Evolutionary conservation across 2,113 vertebrate genomes (phyloP), one percentile per base, ranked within the genome.

Genomic region (Phalacrocorax pelagicus): DNA sequence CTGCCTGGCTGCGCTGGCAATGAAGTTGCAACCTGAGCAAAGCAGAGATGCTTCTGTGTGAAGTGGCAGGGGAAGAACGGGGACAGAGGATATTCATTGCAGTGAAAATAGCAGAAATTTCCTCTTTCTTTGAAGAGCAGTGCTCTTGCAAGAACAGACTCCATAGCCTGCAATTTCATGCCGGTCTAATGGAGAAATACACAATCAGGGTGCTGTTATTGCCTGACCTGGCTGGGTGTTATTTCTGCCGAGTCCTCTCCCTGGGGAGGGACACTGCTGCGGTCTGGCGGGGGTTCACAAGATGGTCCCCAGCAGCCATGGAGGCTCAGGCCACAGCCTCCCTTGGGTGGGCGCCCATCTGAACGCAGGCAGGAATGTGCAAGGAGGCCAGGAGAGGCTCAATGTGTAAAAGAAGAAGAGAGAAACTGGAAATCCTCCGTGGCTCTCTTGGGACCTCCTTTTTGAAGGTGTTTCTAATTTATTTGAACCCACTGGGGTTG

Each of bases 251-350:
- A 32, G 29, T 6, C 34, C 38, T 47, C 20, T 65, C 21, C 36
- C n/a, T 5, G 10, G 58, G 42, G 30, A 38, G 23, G 34, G 61
- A 20, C 30, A 12, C 11, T 16, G 71, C 32, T 90, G 72, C 92
- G 75, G 11, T 82, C 61, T 12, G 14, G 15, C 22, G 6, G 29
- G 46, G 55, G 57, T 3, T 40, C 91, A 62, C 86, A 73, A 88
- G 95, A 24, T 88, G 95, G 89, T 59, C 67, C 80, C 78, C 90
- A 87, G 49, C 52, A 49, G 79, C 91, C 65, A 7, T 51, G 72
- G 46, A 77, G 90, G 5, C 67, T 54, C 61, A 5, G 44, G 44
- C 24, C 57, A 5, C 5, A 30, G 44, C 11, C 34, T 70, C 62
- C 69, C n/a, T 34, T 66, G 80, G 44, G 75, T 81, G 81, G 46